Evolutionary conservation across 2,888 invertebrate species (phyloP).

Genomic region (Heteromyza rotundicornis): DNA sequence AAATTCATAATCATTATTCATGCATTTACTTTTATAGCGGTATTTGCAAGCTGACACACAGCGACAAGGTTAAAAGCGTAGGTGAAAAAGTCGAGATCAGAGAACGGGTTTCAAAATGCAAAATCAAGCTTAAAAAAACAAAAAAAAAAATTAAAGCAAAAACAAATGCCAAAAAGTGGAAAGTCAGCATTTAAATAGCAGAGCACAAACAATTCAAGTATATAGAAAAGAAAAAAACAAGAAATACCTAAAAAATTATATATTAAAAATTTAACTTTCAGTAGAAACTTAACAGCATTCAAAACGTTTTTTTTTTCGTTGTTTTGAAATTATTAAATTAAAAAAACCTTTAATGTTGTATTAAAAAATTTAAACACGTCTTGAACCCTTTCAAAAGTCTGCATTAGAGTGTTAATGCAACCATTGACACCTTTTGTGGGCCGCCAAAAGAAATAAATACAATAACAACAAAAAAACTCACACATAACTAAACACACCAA

Average conservation of each 20-base stretch:
- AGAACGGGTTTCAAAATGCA: no score
- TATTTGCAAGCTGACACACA: background rate
- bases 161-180: constrained; percentile 1
- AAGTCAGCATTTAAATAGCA: background rate
- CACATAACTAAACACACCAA: no score
- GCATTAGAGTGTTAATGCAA: background rate
- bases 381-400: background rate
- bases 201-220: no score
- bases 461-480: background rate
- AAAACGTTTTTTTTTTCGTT: no score
- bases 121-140: background rate
- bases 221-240: background rate
- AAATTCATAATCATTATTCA: no score
- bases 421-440: constrained; percentile 1
- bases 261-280: background rate
- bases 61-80: constrained; percentile 9
- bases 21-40: background rate
- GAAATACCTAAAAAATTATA: background rate
- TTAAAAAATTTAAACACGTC: no score
- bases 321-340: no score
- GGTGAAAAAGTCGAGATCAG: background rate
- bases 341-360: no score
- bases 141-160: background rate
- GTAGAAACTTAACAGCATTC: no score
- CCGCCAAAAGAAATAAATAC: no score